Evolutionary conservation across 2,888 invertebrate species (phyloP), one percentile per base, ranked within the genome.

Genomic region (Dynastes hyllus): DNA sequence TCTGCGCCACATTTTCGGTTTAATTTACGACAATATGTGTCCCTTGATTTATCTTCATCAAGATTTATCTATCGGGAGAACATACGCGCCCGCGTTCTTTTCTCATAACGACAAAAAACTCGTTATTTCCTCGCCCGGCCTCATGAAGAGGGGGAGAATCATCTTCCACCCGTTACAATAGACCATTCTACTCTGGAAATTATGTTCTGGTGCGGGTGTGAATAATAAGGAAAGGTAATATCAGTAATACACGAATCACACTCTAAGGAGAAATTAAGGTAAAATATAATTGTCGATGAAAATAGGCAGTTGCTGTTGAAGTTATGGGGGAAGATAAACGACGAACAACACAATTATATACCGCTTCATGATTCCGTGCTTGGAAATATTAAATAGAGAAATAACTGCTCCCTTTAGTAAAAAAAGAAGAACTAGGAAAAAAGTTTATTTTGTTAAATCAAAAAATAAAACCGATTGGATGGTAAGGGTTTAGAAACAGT

Each of bases 11-110:
- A 88, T 88, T 87, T 88, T 87, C 87, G 86, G 85, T 87, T 83
- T 88, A 88, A 88, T 88, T 88, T 87, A 86, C 85, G 83, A 84
- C 87, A 87, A 87, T 87, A 86, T 87, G 86, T 85, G 85, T 81
- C 81, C 83, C 84, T 86, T 88, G 88, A 89, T 89, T 89, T 89
- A 88, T 88, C 85, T 87, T 87, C 86, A 87, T 87, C 86, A 86
- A 87, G 88, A 89, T 89, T 89, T 88, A 89, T 88, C 86, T 87
- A 87, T 81, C 81, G 83, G 81, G 82, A 81, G 81, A 80, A 81
- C 82, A 78, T 80, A 81, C 80, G 79, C 78, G 79, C 76, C 51
- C 76, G 66, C 76, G 66, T 40, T 29, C 76, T 73, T 73, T 73
- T 45, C 73, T 73, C 73, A 58, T 73, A 73, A 73, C 73, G 73